Conservation (phyloP, 2,113 vertebrate genomes). For the Malurus melanocephalus region DNA sequence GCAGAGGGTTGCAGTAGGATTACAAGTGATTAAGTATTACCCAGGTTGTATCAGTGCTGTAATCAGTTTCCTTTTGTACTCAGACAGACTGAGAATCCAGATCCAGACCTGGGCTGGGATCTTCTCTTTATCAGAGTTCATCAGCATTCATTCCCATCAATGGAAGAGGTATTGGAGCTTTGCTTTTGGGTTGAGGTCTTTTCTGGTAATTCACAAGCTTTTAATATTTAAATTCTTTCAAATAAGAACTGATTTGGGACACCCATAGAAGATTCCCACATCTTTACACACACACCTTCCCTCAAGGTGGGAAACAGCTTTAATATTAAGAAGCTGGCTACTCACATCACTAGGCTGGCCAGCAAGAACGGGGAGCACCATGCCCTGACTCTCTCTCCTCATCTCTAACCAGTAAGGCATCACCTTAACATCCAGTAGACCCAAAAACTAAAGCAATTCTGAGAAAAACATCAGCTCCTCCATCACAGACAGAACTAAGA, state of each 20-base stretch:
- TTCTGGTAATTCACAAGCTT: not conserved
- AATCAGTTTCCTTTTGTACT: constrained; percentile 26
- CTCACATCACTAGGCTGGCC: not conserved
- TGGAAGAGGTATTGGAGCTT: not conserved
- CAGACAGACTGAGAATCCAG: not conserved
- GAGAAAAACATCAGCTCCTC: not conserved
- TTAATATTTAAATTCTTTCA: not conserved
- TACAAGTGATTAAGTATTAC: constrained; percentile 54
- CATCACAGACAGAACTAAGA: not conserved
- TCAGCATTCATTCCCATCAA: not conserved
- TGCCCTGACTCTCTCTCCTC: not conserved
- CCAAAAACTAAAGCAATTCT: not conserved
- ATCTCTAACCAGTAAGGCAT: not conserved
- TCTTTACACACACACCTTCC: not conserved
- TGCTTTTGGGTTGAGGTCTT: not conserved
- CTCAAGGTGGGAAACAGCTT: not conserved
- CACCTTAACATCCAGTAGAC: not conserved
- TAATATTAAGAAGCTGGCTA: not conserved
- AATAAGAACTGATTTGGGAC: not conserved
- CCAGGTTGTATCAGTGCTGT: constrained; percentile 12
- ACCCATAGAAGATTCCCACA: not conserved
- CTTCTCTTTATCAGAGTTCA: not conserved
- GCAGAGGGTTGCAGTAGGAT: constrained; percentile 43
- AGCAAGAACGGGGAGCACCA: not conserved
- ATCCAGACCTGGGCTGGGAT: not conserved